A percentile compares a stretch with the other conserved stretches of the same genome.
Evolutionary conservation across 2,888 invertebrate species (phyloP).

Genomic region (Aporophyla lueneburgensis): DNA sequence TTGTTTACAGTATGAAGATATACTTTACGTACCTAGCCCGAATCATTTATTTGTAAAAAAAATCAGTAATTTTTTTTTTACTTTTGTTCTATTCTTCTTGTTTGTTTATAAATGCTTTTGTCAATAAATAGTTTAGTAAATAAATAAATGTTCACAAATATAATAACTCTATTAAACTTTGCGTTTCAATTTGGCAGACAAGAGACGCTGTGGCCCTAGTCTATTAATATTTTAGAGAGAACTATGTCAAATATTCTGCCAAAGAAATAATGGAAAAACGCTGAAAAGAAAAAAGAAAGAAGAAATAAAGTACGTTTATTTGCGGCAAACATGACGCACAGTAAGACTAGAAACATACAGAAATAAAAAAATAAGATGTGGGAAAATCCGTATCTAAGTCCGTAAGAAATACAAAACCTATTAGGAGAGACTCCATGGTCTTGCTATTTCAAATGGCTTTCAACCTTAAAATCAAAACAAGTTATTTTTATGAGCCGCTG

Average conservation of each 20-base stretch:
- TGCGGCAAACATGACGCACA: too few relatives aligned
- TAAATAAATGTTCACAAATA: neutral
- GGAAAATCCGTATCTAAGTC: constrained; percentile 17
- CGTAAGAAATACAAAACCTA: constrained; percentile 41
- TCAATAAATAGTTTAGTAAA: too few relatives aligned
- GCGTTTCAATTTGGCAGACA: constrained; percentile 19
- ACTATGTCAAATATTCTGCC: constrained; percentile 32
- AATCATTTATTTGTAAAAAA: too few relatives aligned
- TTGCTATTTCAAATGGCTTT: constrained; percentile 40
- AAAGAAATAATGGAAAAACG: constrained; percentile 36
- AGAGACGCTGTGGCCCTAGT: neutral
- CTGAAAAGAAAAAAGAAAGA: too few relatives aligned
- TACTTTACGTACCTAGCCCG: too few relatives aligned
- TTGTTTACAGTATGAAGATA: too few relatives aligned
- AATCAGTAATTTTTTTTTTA: too few relatives aligned
- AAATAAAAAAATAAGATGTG: too few relatives aligned
- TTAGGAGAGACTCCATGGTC: constrained; percentile 58
- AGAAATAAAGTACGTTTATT: too few relatives aligned
- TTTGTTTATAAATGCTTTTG: too few relatives aligned
- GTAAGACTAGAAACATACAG: too few relatives aligned
- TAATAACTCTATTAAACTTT: neutral
- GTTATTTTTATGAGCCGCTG: neutral
- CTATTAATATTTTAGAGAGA: constrained; percentile 18
- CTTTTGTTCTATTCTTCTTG: too few relatives aligned
- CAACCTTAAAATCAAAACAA: constrained; percentile 45